Percentiles rank a stretch among this genome's conserved stretches.
These are phyloP conservation scores for Argya squamiceps DNA, from an alignment of 2,797 vertebrate genomes.

Conservation along the genomic window DNA sequence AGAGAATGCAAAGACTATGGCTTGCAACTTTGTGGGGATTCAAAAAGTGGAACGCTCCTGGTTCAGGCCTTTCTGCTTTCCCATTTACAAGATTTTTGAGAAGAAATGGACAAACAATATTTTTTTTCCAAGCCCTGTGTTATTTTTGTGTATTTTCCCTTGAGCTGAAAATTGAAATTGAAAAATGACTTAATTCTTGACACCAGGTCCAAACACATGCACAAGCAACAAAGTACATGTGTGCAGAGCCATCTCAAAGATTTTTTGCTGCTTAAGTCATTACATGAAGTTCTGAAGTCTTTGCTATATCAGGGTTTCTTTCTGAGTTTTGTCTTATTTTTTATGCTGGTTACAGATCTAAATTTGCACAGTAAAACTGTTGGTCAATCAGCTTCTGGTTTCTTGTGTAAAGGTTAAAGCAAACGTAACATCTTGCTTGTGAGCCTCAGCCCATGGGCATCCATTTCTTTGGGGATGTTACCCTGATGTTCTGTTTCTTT, in stretches of 20 bases:
- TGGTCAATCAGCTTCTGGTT: background rate
- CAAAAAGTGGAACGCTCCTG: background rate
- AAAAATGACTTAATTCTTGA: background rate
- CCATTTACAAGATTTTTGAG: background rate
- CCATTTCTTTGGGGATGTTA: background rate
- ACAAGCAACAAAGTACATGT: background rate
- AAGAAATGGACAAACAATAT: background rate
- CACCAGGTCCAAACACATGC: background rate
- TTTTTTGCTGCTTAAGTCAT: background rate
- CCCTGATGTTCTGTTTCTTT: background rate
- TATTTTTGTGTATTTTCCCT: background rate
- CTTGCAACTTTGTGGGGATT: background rate
- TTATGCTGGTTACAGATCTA: background rate
- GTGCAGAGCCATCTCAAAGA: background rate
- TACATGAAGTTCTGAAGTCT: background rate
- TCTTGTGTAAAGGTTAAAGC: background rate
- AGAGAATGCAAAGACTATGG: background rate
- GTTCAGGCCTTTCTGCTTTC: background rate
- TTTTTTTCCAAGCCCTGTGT: background rate
- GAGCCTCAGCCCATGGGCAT: accelerated
- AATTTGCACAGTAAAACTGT: background rate
- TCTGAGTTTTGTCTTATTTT: background rate
- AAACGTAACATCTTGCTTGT: background rate
- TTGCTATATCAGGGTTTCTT: background rate
- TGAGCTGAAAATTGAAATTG: background rate